Percentiles rank a stretch among this genome's conserved stretches.
Evolutionary conservation across 2,113 vertebrate species (phyloP).

Genomic region (Bubo blakistoni): DNA sequence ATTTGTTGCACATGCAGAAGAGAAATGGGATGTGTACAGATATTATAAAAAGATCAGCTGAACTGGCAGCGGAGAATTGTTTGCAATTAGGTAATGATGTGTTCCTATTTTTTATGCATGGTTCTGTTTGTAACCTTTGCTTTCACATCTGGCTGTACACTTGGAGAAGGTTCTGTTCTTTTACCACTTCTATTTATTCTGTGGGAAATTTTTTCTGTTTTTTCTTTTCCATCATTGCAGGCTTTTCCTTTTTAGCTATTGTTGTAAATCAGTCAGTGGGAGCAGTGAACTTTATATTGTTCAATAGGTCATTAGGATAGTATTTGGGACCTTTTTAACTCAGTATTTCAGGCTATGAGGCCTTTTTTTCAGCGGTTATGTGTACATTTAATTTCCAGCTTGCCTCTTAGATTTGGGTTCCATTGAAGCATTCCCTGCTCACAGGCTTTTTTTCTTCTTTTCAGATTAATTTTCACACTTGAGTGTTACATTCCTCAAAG

Average conservation of each 20-base stretch:
- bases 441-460: background rate
- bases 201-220: background rate
- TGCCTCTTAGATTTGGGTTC: background rate
- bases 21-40: background rate
- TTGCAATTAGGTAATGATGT: background rate
- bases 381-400: background rate
- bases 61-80: background rate
- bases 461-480: background rate
- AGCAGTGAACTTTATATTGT: background rate
- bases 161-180: background rate
- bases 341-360: background rate
- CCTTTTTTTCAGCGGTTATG: background rate
- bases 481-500: background rate
- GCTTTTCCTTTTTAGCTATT: background rate
- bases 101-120: background rate
- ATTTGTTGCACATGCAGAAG: background rate
- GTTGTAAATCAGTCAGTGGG: background rate
- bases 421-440: accelerated
- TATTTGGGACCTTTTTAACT: background rate
- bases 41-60: background rate
- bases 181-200: background rate
- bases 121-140: slow-evolving; percentile 24
- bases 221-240: background rate
- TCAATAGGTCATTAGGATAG: background rate
- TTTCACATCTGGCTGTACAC: background rate